Evolutionary conservation across 2,888 invertebrate genomes (phyloP).

Genomic region (Eubasilissa splendida): DNA sequence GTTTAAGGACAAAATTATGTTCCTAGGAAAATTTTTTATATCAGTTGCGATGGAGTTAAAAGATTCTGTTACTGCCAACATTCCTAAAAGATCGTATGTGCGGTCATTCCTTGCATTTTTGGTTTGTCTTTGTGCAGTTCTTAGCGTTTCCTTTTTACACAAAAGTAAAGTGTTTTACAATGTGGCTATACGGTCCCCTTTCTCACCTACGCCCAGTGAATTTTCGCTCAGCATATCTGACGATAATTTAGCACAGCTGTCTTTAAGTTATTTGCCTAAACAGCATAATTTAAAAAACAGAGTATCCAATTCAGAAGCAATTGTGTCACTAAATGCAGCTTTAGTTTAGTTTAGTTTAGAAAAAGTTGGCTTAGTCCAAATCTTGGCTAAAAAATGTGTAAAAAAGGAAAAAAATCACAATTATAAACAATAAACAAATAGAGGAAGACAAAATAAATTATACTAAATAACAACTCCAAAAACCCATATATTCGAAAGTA

Average conservation of each 20-base stretch:
- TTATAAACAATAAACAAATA: too few species aligned
- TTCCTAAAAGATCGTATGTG: conserved; percentile 10
- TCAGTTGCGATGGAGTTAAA: conserved; percentile 8
- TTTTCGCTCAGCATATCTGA: conserved; percentile 39
- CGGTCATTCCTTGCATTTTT: conserved; percentile 36
- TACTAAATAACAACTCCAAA: too few species aligned
- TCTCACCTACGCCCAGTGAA: conserved; percentile 46
- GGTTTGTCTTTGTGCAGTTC: conserved; percentile 32
- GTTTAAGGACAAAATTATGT: background rate
- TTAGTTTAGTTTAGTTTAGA: too few species aligned
- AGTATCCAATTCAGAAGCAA: conserved; percentile 80
- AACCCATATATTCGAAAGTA: too few species aligned
- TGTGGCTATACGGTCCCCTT: conserved; percentile 30
- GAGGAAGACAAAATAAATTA: too few species aligned
- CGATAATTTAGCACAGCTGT: conserved; percentile 34
- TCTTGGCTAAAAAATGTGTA: too few species aligned
- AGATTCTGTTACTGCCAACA: background rate
- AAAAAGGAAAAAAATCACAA: too few species aligned
- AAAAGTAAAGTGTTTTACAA: conserved; percentile 20
- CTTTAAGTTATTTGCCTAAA: conserved; percentile 14
- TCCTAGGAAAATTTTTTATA: background rate
- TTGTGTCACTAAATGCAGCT: conserved; percentile 88
- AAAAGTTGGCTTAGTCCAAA: too few species aligned
- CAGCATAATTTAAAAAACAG: conserved; percentile 27
- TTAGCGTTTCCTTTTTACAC: conserved; percentile 15